Evolutionary conservation across 2,797 vertebrate genomes (phyloP), one percentile per base, ranked within the genome.

Genomic region (Tiaroga cobitis): DNA sequence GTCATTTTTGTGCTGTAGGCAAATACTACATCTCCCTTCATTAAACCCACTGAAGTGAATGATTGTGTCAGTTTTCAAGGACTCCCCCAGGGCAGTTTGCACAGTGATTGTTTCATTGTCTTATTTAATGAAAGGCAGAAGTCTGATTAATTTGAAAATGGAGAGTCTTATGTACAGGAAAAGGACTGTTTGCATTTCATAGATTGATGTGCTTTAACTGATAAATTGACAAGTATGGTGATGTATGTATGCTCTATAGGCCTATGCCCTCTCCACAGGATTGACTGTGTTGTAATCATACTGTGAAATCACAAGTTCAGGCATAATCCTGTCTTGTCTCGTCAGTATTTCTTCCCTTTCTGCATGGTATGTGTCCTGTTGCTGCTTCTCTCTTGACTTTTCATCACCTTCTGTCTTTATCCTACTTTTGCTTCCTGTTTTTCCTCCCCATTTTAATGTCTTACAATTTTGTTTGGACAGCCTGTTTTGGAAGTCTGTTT

Each of bases 391-490:
- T 34, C 18, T 43, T 32, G 3, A n/a, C 29, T 19, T 86, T 77
- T 86, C 72, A 69, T 59, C 67, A 77, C 32, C 51, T 61, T 75
- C 59, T 67, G 70, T 65, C 4, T 80, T 26, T 78, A 63, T 34
- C 37, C 63, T 81, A 68, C 49, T 81, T 86, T 76, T 46, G n/a
- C 73, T 61, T 39, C 80, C 78, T n/a, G 11, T 32, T 68, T 86
- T 46, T 13, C 69, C 37, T 70, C 34, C 61, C 10, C 15, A 26
- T 79, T 63, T 61, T 16, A 78, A 3, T 67, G 72, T 63, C 63
- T 32, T 76, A 49, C 24, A 39, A 19, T 19, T 49, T 46, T 19
- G 26, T 65, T 21, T 65, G 9, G 21, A 56, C 24, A 13, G 19
- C 51, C 51, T 54, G 51, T 54, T 49, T 51, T 56, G 8, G 8